These are phyloP conservation scores for Clunio marinus DNA, from an alignment of 2,888 invertebrate species.

Conservation along the genomic window DNA sequence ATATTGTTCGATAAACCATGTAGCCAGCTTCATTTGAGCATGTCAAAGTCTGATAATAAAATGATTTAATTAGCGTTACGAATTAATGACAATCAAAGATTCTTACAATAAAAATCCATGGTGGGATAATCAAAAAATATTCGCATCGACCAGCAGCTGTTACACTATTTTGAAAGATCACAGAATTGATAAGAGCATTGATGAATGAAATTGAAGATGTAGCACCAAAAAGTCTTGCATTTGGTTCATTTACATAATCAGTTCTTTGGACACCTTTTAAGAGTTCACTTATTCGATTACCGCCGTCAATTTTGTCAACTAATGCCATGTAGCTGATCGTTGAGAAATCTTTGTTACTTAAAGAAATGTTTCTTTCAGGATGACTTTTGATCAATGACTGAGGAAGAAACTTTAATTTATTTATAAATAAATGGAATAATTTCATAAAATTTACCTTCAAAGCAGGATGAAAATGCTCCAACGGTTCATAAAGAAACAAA, in stretches of 20 bases:
- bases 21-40: conserved; percentile 56
- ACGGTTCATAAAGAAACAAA: conserved; percentile 60
- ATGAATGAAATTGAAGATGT: conserved; percentile 54
- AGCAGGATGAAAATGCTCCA: conserved; percentile 52
- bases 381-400: conserved; percentile 50
- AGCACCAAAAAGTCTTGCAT: conserved; percentile 59
- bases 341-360: conserved; percentile 58
- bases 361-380: conserved; percentile 49
- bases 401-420: too few species aligned
- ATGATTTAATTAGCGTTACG: conserved; percentile 8
- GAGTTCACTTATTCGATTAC: conserved; percentile 54
- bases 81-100: too few species aligned
- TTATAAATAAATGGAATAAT: too few species aligned
- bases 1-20: conserved; percentile 55
- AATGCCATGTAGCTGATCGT: conserved; percentile 56
- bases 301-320: conserved; percentile 58
- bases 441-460: conserved; percentile 50
- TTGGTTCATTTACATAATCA: conserved; percentile 54
- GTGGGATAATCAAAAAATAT: conserved; percentile 60
- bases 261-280: conserved; percentile 54
- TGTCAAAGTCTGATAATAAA: conserved; percentile 54
- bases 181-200: conserved; percentile 58
- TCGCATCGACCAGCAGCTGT: conserved; percentile 59
- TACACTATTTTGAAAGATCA: conserved; percentile 58
- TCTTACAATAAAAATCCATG: conserved; percentile 59